Conservation (phyloP, 1,140 invertebrate genomes). For the Piezodorus guildinii region DNA sequence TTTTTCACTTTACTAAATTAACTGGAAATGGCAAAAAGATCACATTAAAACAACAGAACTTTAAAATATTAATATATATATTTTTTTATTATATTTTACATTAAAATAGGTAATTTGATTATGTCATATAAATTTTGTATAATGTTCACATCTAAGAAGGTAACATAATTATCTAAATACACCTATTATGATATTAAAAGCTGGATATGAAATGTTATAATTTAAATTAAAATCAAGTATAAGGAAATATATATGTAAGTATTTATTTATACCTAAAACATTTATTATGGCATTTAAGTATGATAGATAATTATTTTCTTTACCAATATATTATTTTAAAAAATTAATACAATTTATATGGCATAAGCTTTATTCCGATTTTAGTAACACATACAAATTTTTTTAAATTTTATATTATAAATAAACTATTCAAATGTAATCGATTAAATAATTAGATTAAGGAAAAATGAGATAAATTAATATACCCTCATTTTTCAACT, state of each 20-base stretch:
- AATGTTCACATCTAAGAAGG: background rate
- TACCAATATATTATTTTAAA: background rate
- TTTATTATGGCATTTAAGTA: background rate
- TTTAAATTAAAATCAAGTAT: background rate
- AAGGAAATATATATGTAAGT: background rate
- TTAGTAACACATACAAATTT: too few relatives aligned
- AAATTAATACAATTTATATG: background rate
- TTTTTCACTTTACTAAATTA: background rate
- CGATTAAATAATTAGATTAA: too few relatives aligned
- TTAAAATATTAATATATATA: slow-evolving; percentile 13
- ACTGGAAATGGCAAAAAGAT: background rate
- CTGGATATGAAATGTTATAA: background rate
- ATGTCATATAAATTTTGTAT: slow-evolving; percentile 10
- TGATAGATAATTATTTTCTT: background rate
- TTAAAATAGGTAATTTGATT: slow-evolving; percentile 14
- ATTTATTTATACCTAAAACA: background rate
- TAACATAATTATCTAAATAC: background rate
- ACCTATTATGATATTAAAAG: background rate
- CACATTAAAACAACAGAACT: background rate
- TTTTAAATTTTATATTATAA: too few relatives aligned
- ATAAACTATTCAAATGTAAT: too few relatives aligned
- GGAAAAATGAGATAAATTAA: too few relatives aligned
- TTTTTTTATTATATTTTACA: background rate
- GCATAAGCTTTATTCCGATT: background rate
- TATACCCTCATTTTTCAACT: too few relatives aligned